Evolutionary conservation across 1,140 invertebrate genomes (phyloP), one percentile per base, ranked within the genome.

Genomic region (Hestina assimilis): DNA sequence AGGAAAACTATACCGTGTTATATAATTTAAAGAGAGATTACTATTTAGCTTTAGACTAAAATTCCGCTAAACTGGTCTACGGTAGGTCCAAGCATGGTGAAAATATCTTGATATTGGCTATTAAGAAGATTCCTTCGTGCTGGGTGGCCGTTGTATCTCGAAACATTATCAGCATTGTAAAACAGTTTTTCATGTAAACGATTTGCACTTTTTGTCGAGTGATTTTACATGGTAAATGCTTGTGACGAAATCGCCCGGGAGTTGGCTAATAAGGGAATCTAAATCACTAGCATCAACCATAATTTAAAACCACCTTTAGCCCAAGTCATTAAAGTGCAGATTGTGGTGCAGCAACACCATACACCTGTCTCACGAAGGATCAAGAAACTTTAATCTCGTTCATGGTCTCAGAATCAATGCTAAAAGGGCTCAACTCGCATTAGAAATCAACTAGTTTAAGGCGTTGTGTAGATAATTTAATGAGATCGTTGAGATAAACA

Each of bases 301-400:
- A 66, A 57, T 53, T 57, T 31, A 77, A 73, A 72, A 61, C 51
- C 29, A 66, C 61, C 66, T 67, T 64, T 72, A 67, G 60, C 53
- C 14, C 48, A 48, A 51, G 20, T 33, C 4, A 23, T 50, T 63
- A 71, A 66, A 59, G 50, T 51, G 59, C 40, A 51, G 62, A 61
- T 67, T 79, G 41, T 12, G 42, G 57, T 60, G 56, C 11, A 59
- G 46, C 29, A 43, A 48, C 5, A 20, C 17, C 41, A 61, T 76
- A 69, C 79, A 83, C 80, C 79, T 83, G 80, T 80, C 68, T 74
- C 43, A 58, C 42, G 57, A 69, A 73, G 74, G 75, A 85, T 82
- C 75, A 81, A 79, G 75, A 72, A 77, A 83, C 79, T 75, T 54
- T 63, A 64, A 55, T 59, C 61, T 54, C 28, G 53, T 57, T 63